Base-by-base conservation (phyloP, 1,140 invertebrate species). In the Schlechtendalia chinensis region DNA sequence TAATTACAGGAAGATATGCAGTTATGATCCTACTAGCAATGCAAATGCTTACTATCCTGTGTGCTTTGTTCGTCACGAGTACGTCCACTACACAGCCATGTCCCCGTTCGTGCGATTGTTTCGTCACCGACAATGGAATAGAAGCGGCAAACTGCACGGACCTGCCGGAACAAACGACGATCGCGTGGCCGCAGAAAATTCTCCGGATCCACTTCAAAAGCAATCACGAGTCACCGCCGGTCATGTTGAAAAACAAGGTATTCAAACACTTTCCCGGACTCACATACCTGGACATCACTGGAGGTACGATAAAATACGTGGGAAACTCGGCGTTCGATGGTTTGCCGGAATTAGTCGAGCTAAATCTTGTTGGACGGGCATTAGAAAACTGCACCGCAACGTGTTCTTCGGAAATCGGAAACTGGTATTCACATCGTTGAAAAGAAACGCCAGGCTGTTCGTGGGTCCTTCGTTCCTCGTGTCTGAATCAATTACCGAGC, bases 1-100 rank as follows among this genome's bases (percentile, higher is more conserved):
- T 65, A n/a, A 45, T 77, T 77, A 32, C 22, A 79, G 75, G 39
- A 77, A 77, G 56, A 79, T 63, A 79, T 79, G 75, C 75, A 63
- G 58, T 63, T 32, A 72, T 79, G 75, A 59, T 24, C n/a, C 10
- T 39, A 29, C 22, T 17, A 79, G 22, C 1, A 32, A 79, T 63
- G 75, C 39, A 63, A 63, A 17, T 24, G 27, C 17, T 72, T 29
- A 63, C 17, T 12, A 5, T 53, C 1, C 39, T 63, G 39, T 63
- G 58, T n/a, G 56, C 39, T 16, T 79, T 79, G 75, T 47, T 27
- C 24, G 12, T 58, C 19, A 39, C 58, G 16, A 63, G 53, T 16
- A 32, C 39, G 27, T 72, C 50, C 16, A 47, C 47, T 16, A 16
- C 27, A 54, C 32, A 8, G 32, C 10, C 58, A n/a, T 79, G 75